Evolutionary conservation across 2,113 vertebrate species (phyloP).

Genomic region (Planiliza haematocheilus): DNA sequence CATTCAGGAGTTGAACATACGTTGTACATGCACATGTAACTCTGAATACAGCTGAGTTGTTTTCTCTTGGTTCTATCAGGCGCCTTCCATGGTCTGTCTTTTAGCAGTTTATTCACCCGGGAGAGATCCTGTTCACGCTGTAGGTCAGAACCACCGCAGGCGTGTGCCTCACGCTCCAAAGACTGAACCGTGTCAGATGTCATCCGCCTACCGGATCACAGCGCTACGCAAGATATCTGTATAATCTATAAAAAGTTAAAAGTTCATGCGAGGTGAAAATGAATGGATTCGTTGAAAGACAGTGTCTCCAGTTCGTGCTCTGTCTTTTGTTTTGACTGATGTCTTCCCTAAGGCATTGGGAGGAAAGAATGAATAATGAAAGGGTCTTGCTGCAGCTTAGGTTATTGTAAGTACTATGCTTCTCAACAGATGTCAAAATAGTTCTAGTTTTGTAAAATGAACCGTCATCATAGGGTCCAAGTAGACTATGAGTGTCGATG

Average conservation of each 20-base stretch:
- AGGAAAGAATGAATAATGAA: slow-evolving; percentile 42
- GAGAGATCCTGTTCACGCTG: slow-evolving; percentile 22
- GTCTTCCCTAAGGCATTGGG: slow-evolving; percentile 21
- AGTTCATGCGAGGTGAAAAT: slow-evolving; percentile 39
- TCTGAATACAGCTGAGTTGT: background rate
- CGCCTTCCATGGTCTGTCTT: slow-evolving; percentile 9
- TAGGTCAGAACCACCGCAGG: slow-evolving; percentile 33
- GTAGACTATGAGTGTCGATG: too few species aligned
- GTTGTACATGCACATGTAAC: background rate
- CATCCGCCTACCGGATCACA: slow-evolving; percentile 13
- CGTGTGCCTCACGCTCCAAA: slow-evolving; percentile 9
- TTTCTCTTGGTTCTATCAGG: slow-evolving; percentile 24
- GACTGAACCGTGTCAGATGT: slow-evolving; percentile 12
- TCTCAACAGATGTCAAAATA: slow-evolving; percentile 11
- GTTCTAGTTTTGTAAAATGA: background rate
- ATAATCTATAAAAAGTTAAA: slow-evolving; percentile 33
- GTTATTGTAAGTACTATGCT: slow-evolving; percentile 32
- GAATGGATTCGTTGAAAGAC: slow-evolving; percentile 24
- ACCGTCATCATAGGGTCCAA: too few species aligned
- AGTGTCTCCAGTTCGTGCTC: slow-evolving; percentile 22
- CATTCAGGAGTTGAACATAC: slow-evolving; percentile 27
- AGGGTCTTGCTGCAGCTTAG: slow-evolving; percentile 12
- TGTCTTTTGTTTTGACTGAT: slow-evolving; percentile 45
- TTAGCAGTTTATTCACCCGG: slow-evolving; percentile 30
- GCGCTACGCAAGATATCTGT: slow-evolving; percentile 13